Evolutionary conservation across 1,140 invertebrate genomes (phyloP).

Genomic region (Anoplophora glabripennis): DNA sequence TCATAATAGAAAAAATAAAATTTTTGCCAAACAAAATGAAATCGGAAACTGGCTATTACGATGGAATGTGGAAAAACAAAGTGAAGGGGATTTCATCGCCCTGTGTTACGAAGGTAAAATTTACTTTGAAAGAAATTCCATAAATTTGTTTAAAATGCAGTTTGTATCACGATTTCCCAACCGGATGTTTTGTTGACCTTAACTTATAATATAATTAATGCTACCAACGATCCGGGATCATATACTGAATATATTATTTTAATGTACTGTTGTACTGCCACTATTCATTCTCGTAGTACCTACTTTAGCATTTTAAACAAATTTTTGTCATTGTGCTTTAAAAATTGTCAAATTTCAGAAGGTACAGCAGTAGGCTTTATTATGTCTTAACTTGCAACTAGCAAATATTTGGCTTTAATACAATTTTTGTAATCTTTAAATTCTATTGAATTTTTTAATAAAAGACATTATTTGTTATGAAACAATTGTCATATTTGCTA

Average conservation of each 20-base stretch:
- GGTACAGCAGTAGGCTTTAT: too few species aligned
- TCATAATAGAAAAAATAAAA: conserved; percentile 19
- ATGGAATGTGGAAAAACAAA: conserved; percentile 34
- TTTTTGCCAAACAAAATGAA: conserved; percentile 29
- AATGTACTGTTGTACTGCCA: background rate
- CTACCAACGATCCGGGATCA: background rate
- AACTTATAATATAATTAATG: background rate
- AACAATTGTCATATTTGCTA: too few species aligned
- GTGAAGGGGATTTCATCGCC: conserved; percentile 40
- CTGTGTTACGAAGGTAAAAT: conserved; percentile 39
- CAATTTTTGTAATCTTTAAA: too few species aligned
- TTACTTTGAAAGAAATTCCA: background rate
- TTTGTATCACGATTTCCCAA: background rate
- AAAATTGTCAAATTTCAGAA: too few species aligned
- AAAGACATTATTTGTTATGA: too few species aligned
- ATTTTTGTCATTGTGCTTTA: too few species aligned
- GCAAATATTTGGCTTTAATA: too few species aligned
- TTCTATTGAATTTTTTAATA: too few species aligned
- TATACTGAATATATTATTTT: conserved; percentile 7
- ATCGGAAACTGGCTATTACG: conserved; percentile 34
- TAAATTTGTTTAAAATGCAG: conserved; percentile 6
- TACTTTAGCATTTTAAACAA: too few species aligned
- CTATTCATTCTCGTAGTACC: too few species aligned
- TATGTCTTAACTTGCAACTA: too few species aligned
- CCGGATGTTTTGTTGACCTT: conserved; percentile 11